Base-by-base conservation (phyloP, 2,113 vertebrate genomes). In the Syngnathus typhle region DNA sequence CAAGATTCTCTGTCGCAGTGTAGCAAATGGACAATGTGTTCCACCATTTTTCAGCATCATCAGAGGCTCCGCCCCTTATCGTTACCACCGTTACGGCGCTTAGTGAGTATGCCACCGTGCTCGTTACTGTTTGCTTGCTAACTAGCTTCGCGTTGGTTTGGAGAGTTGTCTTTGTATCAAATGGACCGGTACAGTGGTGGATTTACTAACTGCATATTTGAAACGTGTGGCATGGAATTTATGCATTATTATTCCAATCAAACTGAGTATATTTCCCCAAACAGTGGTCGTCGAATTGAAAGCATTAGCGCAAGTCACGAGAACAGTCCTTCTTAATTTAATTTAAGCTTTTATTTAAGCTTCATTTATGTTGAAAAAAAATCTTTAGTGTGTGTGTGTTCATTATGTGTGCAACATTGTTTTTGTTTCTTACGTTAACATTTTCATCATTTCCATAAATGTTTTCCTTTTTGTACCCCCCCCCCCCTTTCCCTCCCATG, bases 391-490 rank as follows among this genome's bases (percentile, higher is more conserved):
- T 21, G 2, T 82, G 60, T 72, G 71, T 82, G 73, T 46, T 74
- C 64, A 23, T 43, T 23, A 56, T 67, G 13, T 56, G n/a, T 41
- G 37, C 16, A 32, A 43, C 43, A 79, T 51, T 76, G 63, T 76
- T 59, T 82, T 80, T 56, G 13, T 56, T 85, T 89, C 89, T 93
- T 93, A 88, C 92, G 72, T 85, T 81, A 61, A 91, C 93, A 94
- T 96, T 96, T 92, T 94, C 95, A 93, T 98, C 92, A 90, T 93
- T 95, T 95, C 92, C 93, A 93, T 93, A 92, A 91, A 91, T 97
- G 73, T 96, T 96, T 94, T 96, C 90, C 96, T 43, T 43, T 96
- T 78, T 88, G 27, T 95, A 96, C 94, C 87, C 94, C 95, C 94
- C 91, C 95, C 66, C 44, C 43, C 62, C 39, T 46, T 16, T 16